These are phyloP conservation scores for Ypsolopha sequella DNA, from an alignment of 2,888 invertebrate genomes.

Conservation along the genomic window DNA sequence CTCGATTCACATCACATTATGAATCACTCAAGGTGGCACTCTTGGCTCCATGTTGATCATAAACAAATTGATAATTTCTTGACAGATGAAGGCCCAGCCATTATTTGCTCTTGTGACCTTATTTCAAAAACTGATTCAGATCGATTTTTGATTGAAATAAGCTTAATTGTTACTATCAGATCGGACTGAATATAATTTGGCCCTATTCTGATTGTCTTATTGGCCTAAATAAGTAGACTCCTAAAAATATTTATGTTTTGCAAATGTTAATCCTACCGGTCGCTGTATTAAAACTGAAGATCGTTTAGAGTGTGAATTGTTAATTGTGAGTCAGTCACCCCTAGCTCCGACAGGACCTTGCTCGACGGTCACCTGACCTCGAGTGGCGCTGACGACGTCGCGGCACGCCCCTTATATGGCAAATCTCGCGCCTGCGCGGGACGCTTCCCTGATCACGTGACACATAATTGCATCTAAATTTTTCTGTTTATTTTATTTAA, in stretches of 20 bases:
- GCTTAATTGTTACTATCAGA: too few relatives aligned
- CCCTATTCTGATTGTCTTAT: too few relatives aligned
- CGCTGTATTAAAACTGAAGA: slow-evolving; percentile 39
- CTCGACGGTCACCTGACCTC: slow-evolving; percentile 12
- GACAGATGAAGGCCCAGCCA: too few relatives aligned
- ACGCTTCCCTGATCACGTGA: neutral
- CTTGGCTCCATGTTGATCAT: too few relatives aligned
- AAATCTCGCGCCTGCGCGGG: neutral
- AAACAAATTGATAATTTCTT: too few relatives aligned
- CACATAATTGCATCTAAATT: slow-evolving; percentile 33
- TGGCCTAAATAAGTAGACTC: neutral
- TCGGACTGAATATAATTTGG: too few relatives aligned
- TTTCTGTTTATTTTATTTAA: slow-evolving; percentile 17
- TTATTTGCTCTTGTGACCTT: too few relatives aligned
- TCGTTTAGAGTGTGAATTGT: slow-evolving; percentile 44
- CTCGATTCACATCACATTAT: too few relatives aligned
- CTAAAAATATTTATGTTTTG: neutral
- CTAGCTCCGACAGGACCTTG: slow-evolving; percentile 26
- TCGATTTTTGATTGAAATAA: too few relatives aligned
- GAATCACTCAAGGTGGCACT: too few relatives aligned
- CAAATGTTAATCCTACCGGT: neutral
- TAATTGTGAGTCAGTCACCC: slow-evolving; percentile 48
- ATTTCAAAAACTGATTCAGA: too few relatives aligned
- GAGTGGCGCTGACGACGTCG: slow-evolving; percentile 13
- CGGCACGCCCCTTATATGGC: slow-evolving; percentile 40